Evolutionary conservation across 2,113 vertebrate genomes (phyloP), one percentile per base, ranked within the genome.

Genomic region (Odocoileus virginianus): DNA sequence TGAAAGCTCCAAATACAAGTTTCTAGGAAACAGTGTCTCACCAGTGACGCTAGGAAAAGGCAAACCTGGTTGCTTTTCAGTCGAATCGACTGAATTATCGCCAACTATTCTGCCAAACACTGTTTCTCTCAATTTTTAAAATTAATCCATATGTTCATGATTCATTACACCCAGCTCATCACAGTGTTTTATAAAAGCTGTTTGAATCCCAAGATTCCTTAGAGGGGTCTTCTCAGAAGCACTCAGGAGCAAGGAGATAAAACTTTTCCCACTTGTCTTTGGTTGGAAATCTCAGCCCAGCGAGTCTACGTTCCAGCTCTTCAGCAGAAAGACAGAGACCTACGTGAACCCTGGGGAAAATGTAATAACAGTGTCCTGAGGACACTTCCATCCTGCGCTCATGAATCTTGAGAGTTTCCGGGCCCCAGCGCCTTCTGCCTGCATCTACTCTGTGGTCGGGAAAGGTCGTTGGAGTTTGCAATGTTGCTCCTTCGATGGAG

Each of bases 141-240:
- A 86, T 71, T 87, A 95, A 95, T 76, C 87, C 82, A 57, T n/a
- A 74, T 76, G 45, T 87, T 86, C 95, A 33, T 82, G 71, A 90
- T 91, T 93, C 87, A 87, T 76, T 55, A 54, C 33, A 50, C 7
- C 58, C 33, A 81, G 74, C 54, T 94, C 60, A 87, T 83, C 74
- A 89, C 81, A 61, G 52, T 83, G 54, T 87, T 95, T 90, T 87
- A 1, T 91, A 57, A 82, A 94, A 94, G 60, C 74, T 82, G 19
- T 94, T 87, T 55, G 36, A 91, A 76, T 54, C 54, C 54, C 54
- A 50, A 28, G 54, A n/a, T 87, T 83, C 87, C 60, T 61, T 82
- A 40, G 2, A 10, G 82, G 16, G 27, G 10, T 45, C 45, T 60
- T 85, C 57, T 55, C 15, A 3, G 33, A 82, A 83, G 55, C 27